These are phyloP conservation scores for Enteromius anoplus DNA, from an alignment of 2,797 vertebrate genomes.

Conservation along the genomic window DNA sequence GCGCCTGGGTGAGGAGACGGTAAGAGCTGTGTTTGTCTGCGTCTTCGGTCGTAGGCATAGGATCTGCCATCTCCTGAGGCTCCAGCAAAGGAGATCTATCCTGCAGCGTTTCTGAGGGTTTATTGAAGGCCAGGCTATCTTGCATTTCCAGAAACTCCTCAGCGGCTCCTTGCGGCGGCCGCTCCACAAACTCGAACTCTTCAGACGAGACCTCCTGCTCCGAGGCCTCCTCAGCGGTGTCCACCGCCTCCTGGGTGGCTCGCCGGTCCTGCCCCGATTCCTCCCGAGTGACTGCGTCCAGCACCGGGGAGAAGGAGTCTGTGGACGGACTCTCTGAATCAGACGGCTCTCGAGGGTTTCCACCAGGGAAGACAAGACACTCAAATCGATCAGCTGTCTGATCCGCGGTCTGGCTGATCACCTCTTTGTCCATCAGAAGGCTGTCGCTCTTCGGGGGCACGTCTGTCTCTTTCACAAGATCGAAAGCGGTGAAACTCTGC, in stretches of 20 bases:
- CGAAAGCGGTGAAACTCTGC: slow-evolving; percentile 87
- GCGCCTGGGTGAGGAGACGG: slow-evolving; percentile 69
- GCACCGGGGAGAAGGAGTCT: slow-evolving; percentile 79
- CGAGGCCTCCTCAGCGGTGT: slow-evolving; percentile 73
- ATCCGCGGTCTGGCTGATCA: slow-evolving; percentile 65
- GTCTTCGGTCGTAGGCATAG: slow-evolving; percentile 48
- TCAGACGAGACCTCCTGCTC: slow-evolving; percentile 81
- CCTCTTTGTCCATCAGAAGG: slow-evolving; percentile 65
- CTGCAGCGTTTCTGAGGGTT: slow-evolving; percentile 69
- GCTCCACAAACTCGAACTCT: slow-evolving; percentile 82
- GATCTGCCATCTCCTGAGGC: slow-evolving; percentile 21
- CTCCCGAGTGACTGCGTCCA: slow-evolving; percentile 79
- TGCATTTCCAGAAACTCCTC: slow-evolving; percentile 80
- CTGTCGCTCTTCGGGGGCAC: slow-evolving; percentile 49
- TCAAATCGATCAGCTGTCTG: slow-evolving; percentile 67
- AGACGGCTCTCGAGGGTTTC: slow-evolving; percentile 69
- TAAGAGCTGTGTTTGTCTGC: slow-evolving; percentile 68
- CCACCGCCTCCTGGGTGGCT: slow-evolving; percentile 72
- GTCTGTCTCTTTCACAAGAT: slow-evolving; percentile 89
- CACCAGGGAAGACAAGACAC: slow-evolving; percentile 68
- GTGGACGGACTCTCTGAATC: slow-evolving; percentile 79
- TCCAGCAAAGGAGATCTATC: slow-evolving; percentile 62
- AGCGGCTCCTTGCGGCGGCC: slow-evolving; percentile 74
- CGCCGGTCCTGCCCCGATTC: slow-evolving; percentile 73
- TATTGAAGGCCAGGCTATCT: slow-evolving; percentile 74